Conservation (phyloP, 2,113 vertebrate species). For the Ictidomys tridecemlineatus region DNA sequence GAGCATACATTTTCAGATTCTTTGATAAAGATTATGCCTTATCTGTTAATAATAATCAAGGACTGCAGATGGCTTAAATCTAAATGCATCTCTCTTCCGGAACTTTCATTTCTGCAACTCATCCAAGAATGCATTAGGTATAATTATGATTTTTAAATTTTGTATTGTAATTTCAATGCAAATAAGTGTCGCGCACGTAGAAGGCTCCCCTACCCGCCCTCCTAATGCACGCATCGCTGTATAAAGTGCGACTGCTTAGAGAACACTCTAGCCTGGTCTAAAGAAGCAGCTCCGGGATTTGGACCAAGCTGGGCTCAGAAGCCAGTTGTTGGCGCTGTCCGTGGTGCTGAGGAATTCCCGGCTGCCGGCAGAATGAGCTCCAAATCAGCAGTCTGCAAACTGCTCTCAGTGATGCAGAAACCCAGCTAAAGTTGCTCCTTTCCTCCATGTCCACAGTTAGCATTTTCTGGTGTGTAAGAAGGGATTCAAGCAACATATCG, state of each 20-base stretch:
- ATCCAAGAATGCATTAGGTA: slow-evolving; percentile 45
- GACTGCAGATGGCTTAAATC: slow-evolving; percentile 80
- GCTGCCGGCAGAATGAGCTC: slow-evolving; percentile 74
- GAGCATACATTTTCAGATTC: slow-evolving; percentile 44
- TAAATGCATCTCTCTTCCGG: slow-evolving; percentile 67
- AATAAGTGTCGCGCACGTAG: slow-evolving; percentile 55
- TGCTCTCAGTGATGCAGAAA: slow-evolving; percentile 77
- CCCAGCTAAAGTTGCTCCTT: slow-evolving; percentile 83
- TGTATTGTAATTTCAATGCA: slow-evolving; percentile 64
- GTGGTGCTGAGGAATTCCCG: slow-evolving; percentile 82
- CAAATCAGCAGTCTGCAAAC: slow-evolving; percentile 78
- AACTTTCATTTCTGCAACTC: slow-evolving; percentile 79
- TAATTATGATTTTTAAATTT: slow-evolving; percentile 14
- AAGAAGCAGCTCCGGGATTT: slow-evolving; percentile 69
- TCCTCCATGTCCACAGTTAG: slow-evolving; percentile 75
- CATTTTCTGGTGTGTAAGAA: slow-evolving; percentile 70
- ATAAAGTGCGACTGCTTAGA: slow-evolving; percentile 64
- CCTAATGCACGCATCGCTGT: slow-evolving; percentile 33
- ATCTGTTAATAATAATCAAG: slow-evolving; percentile 74
- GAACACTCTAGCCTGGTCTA: slow-evolving; percentile 57
- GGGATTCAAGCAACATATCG: slow-evolving; percentile 71
- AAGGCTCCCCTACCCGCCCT: not conserved
- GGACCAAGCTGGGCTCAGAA: slow-evolving; percentile 56
- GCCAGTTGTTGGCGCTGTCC: slow-evolving; percentile 82
- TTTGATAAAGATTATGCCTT: slow-evolving; percentile 65